Evolutionary conservation across 2,888 invertebrate genomes (phyloP), one percentile per base, ranked within the genome.

Genomic region (Drosophila villosipedis): DNA sequence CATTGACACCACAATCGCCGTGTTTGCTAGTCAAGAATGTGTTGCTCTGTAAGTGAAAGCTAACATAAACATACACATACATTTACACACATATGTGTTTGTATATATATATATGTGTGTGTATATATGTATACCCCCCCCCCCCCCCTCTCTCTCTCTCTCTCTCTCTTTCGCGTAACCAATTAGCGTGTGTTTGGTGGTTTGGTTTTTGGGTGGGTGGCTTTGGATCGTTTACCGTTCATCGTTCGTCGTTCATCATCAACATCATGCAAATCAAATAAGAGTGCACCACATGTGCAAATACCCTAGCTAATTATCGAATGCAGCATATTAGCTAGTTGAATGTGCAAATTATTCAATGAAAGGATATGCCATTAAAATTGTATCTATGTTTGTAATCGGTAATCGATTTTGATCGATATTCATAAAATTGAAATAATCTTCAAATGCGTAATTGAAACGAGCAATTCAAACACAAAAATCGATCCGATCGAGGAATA

Each of bases 11-110:
- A 25, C 82, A 61, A 63, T 64, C 73, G 30, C 83, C 91, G 69
- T 83, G 84, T 76, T 75, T 88, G 73, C 86, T 91, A 73, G 81
- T 88, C 76, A 91, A 91, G 84, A 92, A 92, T 91, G 90, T 91
- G 73, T 76, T 83, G 68, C 84, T 83, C 76, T 87, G 92, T 92
- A 90, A 92, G 92, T 92, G 83, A 80, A 83, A 82, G 81, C 80
- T 66, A 64, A 74, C 65, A 37, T 41, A 49, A 55, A 54, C 52
- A 57, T 35, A 35, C 31, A 47, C n/a, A 58, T 52, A 59, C 62
- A 57, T n/a, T 33, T 37, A 25, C 31, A 28, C 31, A 31, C 25
- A 59, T 9, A 9, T 39, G 28, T 52, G 31, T 50, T 4, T 33
- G n/a, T 28, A 25, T 25, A 2, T 25, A 25, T 25, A 2, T 25